Percentiles rank a stretch among this genome's conserved stretches.
These are phyloP conservation scores for Neolamprologus falcicula DNA, from an alignment of 2,113 vertebrate species.

Conservation along the genomic window DNA sequence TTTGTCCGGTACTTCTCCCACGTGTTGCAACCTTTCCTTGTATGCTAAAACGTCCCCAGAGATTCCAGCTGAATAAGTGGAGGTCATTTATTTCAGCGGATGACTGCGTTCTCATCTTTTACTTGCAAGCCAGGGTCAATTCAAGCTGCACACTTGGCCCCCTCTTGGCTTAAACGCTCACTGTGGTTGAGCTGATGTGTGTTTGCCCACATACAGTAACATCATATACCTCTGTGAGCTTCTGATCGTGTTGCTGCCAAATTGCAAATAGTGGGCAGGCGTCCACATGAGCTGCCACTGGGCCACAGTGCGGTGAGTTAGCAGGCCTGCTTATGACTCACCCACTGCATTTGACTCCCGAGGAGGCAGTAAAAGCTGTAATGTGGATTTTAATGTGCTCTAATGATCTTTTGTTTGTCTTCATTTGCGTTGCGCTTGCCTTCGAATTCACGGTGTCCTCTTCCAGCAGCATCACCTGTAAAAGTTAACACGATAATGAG, in stretches of 20 bases:
- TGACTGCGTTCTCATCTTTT: background rate
- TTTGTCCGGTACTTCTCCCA: background rate
- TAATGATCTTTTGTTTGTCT: constrained; percentile 58
- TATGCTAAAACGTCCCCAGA: constrained; percentile 14
- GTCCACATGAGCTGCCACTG: constrained; percentile 39
- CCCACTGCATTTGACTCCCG: constrained; percentile 34
- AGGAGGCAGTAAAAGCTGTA: constrained; percentile 52
- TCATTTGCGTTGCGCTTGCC: background rate
- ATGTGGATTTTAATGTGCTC: constrained; percentile 71
- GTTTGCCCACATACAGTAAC: constrained; percentile 38
- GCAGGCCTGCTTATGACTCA: constrained; percentile 43
- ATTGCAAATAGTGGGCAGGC: constrained; percentile 45
- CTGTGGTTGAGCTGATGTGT: background rate
- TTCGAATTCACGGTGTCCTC: background rate
- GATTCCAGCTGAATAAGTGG: background rate
- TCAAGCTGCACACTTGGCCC: background rate
- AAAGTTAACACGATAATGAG: constrained; percentile 26
- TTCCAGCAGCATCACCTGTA: constrained; percentile 45
- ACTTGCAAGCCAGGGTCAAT: constrained; percentile 1
- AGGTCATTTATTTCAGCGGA: background rate
- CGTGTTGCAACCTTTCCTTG: background rate
- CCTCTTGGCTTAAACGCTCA: background rate
- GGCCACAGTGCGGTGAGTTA: constrained; percentile 15
- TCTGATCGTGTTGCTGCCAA: constrained; percentile 27
- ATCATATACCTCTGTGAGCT: constrained; percentile 21